These are phyloP conservation scores for Rhodophaea formosa DNA, from an alignment of 2,888 invertebrate genomes.

Conservation along the genomic window DNA sequence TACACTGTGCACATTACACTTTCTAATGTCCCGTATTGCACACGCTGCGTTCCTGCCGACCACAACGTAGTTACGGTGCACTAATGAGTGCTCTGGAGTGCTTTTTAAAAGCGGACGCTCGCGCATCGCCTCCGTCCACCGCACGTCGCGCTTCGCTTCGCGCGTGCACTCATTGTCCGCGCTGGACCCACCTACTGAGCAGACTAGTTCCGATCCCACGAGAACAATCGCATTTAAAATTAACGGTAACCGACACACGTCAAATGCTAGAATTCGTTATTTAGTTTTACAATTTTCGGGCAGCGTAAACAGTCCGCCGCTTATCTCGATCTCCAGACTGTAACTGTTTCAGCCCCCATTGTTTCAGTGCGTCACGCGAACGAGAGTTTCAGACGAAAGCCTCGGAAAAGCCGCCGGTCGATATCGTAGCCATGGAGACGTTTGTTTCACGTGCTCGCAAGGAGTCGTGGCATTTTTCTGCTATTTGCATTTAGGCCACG, in stretches of 20 bases:
- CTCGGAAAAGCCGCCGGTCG: slow-evolving; percentile 78
- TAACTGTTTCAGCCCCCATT: slow-evolving; percentile 60
- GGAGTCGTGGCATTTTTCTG: slow-evolving; percentile 60
- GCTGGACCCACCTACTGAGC: slow-evolving; percentile 50
- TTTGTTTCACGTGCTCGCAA: slow-evolving; percentile 70
- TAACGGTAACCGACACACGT: slow-evolving; percentile 41
- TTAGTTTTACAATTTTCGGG: slow-evolving; percentile 32
- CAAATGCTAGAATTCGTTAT: slow-evolving; percentile 34
- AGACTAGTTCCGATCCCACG: slow-evolving; percentile 44
- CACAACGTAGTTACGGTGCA: slow-evolving; percentile 70
- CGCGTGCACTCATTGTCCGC: slow-evolving; percentile 72
- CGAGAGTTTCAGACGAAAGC: slow-evolving; percentile 70
- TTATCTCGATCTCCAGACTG: slow-evolving; percentile 47
- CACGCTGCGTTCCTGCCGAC: slow-evolving; percentile 61
- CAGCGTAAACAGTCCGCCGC: slow-evolving; percentile 24
- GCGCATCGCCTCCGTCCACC: slow-evolving; percentile 54
- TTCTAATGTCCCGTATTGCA: slow-evolving; percentile 75
- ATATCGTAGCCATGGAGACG: slow-evolving; percentile 74
- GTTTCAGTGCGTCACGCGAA: slow-evolving; percentile 76
- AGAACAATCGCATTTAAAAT: slow-evolving; percentile 40
- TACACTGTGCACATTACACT: slow-evolving; percentile 69
- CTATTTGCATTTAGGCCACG: slow-evolving; percentile 75
- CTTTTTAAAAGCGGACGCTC: slow-evolving; percentile 68
- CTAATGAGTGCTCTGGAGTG: slow-evolving; percentile 66
- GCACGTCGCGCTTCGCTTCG: slow-evolving; percentile 70